Conservation (phyloP, 1,140 invertebrate species). For the Dysdera silvatica region DNA sequence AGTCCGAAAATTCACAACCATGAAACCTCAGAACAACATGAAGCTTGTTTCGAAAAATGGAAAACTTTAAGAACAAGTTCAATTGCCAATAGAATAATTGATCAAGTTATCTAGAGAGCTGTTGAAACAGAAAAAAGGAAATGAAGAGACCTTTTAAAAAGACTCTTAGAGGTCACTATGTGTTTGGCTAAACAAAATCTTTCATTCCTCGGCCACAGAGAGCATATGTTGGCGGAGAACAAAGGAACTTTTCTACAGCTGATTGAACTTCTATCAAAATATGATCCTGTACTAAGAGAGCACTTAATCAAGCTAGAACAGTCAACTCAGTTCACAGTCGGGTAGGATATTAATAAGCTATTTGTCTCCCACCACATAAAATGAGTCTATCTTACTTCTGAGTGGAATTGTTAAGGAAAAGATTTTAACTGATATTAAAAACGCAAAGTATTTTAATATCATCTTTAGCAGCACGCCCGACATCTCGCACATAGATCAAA, state of each 20-base stretch:
- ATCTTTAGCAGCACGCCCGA: slow-evolving; percentile 43
- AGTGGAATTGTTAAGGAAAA: slow-evolving; percentile 33
- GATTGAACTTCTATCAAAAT: background rate
- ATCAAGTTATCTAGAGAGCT: background rate
- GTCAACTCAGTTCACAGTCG: background rate
- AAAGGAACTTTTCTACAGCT: slow-evolving; percentile 1
- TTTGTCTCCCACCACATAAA: background rate
- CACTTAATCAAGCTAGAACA: background rate
- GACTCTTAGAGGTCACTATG: background rate
- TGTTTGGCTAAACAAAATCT: background rate
- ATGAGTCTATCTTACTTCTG: background rate
- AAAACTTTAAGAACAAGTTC: background rate
- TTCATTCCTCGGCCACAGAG: background rate
- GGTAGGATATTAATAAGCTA: background rate
- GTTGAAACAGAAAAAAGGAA: background rate
- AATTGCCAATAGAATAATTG: background rate
- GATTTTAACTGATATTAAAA: too few species aligned
- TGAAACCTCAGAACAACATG: background rate
- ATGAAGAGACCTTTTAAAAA: too few species aligned
- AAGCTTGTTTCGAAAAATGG: background rate
- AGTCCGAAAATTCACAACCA: background rate
- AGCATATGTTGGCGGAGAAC: background rate
- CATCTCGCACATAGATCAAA: slow-evolving; percentile 41
- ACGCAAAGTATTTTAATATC: too few species aligned
- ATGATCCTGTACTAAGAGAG: background rate